Percentiles rank a stretch among this genome's conserved stretches.
These are phyloP conservation scores for Schizaphis graminum DNA, from an alignment of 2,888 invertebrate genomes.

Conservation along the genomic window DNA sequence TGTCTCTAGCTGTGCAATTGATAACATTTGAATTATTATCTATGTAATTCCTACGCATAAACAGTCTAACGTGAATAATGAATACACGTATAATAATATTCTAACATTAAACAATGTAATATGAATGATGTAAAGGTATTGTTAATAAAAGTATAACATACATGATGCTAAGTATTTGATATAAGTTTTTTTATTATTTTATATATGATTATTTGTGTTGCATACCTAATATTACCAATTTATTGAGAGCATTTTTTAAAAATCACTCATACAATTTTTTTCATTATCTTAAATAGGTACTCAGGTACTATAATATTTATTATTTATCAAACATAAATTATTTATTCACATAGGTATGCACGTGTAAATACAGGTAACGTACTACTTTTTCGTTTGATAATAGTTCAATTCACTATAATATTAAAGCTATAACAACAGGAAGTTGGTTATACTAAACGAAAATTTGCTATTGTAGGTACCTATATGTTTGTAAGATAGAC, in stretches of 20 bases:
- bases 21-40: background rate
- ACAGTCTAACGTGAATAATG: background rate
- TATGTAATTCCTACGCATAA: background rate
- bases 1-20: background rate
- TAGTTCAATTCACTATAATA: background rate
- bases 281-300: background rate
- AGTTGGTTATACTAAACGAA: background rate
- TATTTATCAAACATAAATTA: background rate
- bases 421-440: background rate
- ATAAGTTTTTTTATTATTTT: background rate
- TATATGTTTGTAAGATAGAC: background rate
- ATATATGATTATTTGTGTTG: background rate
- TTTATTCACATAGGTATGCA: background rate
- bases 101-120: background rate
- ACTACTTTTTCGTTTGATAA: background rate
- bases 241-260: background rate
- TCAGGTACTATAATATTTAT: too few relatives aligned
- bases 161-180: background rate
- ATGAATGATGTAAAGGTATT: background rate
- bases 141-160: background rate
- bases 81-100: background rate
- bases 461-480: background rate
- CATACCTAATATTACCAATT: background rate
- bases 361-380: background rate
- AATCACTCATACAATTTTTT: background rate